Base-by-base conservation (phyloP, 2,888 invertebrate genomes). In the Heteropelma amictum region DNA sequence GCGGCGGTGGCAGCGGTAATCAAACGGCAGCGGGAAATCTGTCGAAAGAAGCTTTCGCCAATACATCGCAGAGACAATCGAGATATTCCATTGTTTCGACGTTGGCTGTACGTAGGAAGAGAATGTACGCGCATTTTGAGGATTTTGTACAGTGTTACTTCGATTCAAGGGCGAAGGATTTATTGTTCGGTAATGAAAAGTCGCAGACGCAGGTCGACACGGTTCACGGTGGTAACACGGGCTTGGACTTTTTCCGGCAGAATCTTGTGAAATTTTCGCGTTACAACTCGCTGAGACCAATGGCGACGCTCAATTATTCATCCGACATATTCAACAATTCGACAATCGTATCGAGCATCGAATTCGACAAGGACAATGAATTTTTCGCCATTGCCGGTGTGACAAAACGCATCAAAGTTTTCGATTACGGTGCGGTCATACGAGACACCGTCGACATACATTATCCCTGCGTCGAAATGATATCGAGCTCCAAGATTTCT, bases 351-450 rank as follows among this genome's bases (percentile, higher is more conserved):
- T 95, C 95, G 21, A 97, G 97, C 82, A 97, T 98, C 81, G 98
- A 98, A 89, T 98, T 98, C 90, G 98, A 98, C 88, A 96, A 97
- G 89, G 98, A 98, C 89, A 95, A 96, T 87, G 97, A 98, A 90
- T 95, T 95, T 89, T 97, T 98, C 90, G 98, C 98, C 0, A 97
- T 98, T 81, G 98, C 98, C 30, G 98, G 98, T 2, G 97, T 98
- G 8, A 97, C 97, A 0, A 97, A 97, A 88, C 93, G 96, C 75
- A 98, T 98, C 70, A 98, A 98, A 91, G 95, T 97, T 60, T 98
- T 96, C 90, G 97, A 98, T 88, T 98, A 96, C 89, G 93, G 94
- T 42, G 92, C 94, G 26, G 96, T 97, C 38, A 93, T 97, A 47
- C 92, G 95, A 51, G 96, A 97, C 88, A 93, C 94, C 0, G 95